Percentiles rank a stretch among this genome's conserved stretches.
Evolutionary conservation across 2,888 invertebrate species (phyloP).

Genomic region (Lasioglossum lativentre): DNA sequence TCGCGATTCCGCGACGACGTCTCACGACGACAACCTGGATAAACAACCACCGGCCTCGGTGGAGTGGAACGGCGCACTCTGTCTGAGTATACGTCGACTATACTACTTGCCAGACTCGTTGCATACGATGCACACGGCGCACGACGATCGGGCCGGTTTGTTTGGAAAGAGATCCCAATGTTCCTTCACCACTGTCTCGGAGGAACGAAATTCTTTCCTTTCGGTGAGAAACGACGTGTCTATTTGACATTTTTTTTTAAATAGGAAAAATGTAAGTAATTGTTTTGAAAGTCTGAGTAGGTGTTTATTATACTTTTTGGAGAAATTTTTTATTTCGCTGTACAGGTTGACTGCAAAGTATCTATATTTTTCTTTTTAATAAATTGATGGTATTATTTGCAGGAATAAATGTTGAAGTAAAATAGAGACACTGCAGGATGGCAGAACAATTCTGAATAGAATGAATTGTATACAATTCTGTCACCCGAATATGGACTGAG

Average conservation of each 20-base stretch:
- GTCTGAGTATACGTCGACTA: conserved; percentile 54
- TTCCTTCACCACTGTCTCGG: not conserved
- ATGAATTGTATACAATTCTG: not conserved
- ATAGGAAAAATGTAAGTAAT: not conserved
- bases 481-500: not conserved
- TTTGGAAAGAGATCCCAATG: not conserved
- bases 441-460: not conserved
- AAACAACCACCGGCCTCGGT: conserved; percentile 50
- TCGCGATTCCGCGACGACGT: conserved; percentile 44
- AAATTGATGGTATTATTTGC: not conserved
- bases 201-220: not conserved
- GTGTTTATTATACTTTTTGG: not conserved
- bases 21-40: conserved; percentile 53
- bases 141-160: not conserved
- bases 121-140: conserved; percentile 9
- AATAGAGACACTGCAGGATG: too few relatives aligned
- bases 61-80: conserved; percentile 32
- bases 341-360: not conserved
- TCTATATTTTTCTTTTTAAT: not conserved
- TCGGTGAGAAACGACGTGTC: not conserved
- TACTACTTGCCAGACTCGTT: conserved; percentile 35
- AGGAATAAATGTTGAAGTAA: not conserved
- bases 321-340: not conserved
- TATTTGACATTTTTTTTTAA: not conserved
- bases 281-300: not conserved